Base-by-base conservation (phyloP, 2,888 invertebrate species). In the Noctua pronuba region DNA sequence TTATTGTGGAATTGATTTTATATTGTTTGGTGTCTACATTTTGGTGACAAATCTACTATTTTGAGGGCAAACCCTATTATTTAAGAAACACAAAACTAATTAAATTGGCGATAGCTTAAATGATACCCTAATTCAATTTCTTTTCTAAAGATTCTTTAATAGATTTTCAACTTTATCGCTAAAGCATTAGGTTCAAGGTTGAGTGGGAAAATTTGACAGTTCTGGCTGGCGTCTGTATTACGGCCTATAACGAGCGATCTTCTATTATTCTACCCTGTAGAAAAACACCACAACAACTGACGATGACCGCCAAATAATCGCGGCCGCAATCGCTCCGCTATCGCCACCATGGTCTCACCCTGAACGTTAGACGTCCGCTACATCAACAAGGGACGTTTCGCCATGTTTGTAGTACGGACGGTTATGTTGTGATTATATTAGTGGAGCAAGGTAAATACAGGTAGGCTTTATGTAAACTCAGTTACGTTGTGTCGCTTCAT, bases 341-440 rank as follows among this genome's bases (percentile, higher is more conserved):
- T 18, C 35, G 28, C 13, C 49, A 74, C 24, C 11, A 2, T 2
- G 7, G 1, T 4, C 21, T 52, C 35, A 44, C 44, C 75, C 73
- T 38, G 7, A 5, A 16, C 62, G 11, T 62, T 49, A 75, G 72
- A 83, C 86, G 84, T 84, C 70, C 72, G 52, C 44, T 68, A 49
- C 70, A 62, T 84, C 84, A 84, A 84, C 87, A 84, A 52, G n/a
- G 73, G 66, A 73, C 84, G 80, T 70, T 79, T 75, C 62, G 41
- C 49, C 41, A 31, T 83, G 75, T 84, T 83, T 77, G 79, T 58
- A 24, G 8, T 79, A 75, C 52, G 62, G 44, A 69, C 84, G 46
- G 86, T 86, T 84, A 75, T 84, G 80, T 86, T 84, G 84, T 84
- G 80, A 86, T 86, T 84, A 80, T 84, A 72, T 86, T 84, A 84